These are phyloP conservation scores for Andrena trimmerana DNA, from an alignment of 2,888 invertebrate species.

Conservation along the genomic window DNA sequence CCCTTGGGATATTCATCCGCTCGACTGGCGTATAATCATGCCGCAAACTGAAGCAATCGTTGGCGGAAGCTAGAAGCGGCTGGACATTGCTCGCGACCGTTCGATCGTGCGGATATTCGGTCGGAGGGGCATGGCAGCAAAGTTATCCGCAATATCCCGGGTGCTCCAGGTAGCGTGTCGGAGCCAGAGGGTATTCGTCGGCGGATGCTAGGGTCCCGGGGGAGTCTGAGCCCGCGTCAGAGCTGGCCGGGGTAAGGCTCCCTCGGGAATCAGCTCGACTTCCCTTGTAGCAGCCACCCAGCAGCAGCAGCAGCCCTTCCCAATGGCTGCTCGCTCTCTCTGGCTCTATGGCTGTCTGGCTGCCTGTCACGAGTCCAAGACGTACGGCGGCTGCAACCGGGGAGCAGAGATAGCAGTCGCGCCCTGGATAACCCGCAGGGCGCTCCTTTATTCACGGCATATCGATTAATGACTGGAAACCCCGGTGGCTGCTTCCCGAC, in stretches of 20 bases:
- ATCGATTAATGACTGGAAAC: constrained; percentile 79
- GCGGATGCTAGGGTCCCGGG: constrained; percentile 74
- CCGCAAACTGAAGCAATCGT: too few species aligned
- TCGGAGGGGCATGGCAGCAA: constrained; percentile 38
- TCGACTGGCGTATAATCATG: too few species aligned
- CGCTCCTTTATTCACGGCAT: constrained; percentile 75
- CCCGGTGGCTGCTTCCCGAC: constrained; percentile 49
- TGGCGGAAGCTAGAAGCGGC: not conserved
- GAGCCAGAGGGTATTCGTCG: constrained; percentile 66
- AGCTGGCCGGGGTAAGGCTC: constrained; percentile 79
- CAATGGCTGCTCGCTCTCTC: constrained; percentile 57
- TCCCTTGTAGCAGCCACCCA: constrained; percentile 64
- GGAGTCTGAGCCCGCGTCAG: constrained; percentile 83
- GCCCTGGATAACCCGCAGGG: constrained; percentile 73
- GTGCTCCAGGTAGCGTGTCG: constrained; percentile 72
- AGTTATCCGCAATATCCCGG: constrained; percentile 75
- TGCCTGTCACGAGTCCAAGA: constrained; percentile 80
- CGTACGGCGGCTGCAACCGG: constrained; percentile 74
- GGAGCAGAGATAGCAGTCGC: constrained; percentile 75
- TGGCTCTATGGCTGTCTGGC: constrained; percentile 58
- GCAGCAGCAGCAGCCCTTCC: constrained; percentile 53
- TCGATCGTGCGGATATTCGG: constrained; percentile 26
- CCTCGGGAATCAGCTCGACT: constrained; percentile 71
- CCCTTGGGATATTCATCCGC: too few species aligned
- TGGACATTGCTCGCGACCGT: not conserved